Evolutionary conservation across 2,888 invertebrate genomes (phyloP).

Genomic region (Caenorhabditis becei): DNA sequence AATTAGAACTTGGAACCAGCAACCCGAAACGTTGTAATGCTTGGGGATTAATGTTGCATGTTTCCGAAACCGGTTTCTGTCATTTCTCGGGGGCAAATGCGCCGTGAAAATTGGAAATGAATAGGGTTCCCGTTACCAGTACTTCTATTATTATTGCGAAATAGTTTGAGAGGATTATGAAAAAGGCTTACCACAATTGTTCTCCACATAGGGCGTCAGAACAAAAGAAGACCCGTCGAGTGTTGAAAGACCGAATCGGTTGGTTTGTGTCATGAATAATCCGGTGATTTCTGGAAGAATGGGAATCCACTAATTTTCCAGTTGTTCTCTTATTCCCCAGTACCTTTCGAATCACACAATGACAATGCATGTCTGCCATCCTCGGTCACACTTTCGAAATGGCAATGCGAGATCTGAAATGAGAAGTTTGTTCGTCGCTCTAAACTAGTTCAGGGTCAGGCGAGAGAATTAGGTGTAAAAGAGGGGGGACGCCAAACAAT

Average conservation of each 20-base stretch:
- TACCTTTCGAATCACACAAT: constrained; percentile 43
- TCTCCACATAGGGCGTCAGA: constrained; percentile 46
- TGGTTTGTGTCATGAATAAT: constrained; percentile 49
- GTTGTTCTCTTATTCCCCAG: not conserved
- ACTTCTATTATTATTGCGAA: too few species aligned
- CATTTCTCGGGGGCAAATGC: constrained; percentile 5
- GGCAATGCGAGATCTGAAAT: constrained; percentile 62
- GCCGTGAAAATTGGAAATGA: constrained; percentile 1
- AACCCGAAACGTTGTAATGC: constrained; percentile 1
- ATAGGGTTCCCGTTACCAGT: not conserved
- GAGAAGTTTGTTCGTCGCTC: not conserved
- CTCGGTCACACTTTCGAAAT: constrained; percentile 49
- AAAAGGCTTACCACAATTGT: constrained; percentile 46
- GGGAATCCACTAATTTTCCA: not conserved
- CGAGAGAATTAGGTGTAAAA: constrained; percentile 17
- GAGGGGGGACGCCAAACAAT: constrained; percentile 33
- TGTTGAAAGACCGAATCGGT: constrained; percentile 49
- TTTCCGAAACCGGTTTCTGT: constrained; percentile 25
- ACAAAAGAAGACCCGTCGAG: constrained; percentile 30
- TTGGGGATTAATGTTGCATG: constrained; percentile 35
- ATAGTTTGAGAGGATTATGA: constrained; percentile 10
- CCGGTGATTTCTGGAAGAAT: constrained; percentile 51
- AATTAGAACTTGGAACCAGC: constrained; percentile 21
- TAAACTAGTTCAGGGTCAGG: constrained; percentile 51
- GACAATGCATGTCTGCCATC: constrained; percentile 55